These are phyloP conservation scores for Lypha dubia DNA, from an alignment of 2,888 invertebrate species.

Conservation along the genomic window DNA sequence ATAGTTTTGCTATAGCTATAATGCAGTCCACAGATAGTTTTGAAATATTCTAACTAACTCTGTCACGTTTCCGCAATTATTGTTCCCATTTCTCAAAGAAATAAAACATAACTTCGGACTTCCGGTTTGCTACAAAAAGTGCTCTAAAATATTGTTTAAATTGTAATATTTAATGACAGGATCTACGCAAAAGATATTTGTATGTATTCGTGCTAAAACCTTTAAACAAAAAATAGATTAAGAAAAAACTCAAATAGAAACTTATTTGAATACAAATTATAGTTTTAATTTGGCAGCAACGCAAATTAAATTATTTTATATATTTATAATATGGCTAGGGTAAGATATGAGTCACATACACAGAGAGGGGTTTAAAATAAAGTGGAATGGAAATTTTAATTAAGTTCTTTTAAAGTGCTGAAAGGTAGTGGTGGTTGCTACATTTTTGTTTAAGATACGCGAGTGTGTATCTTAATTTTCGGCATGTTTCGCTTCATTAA, in stretches of 20 bases:
- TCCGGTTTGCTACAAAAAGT: background rate
- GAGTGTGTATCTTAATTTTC: background rate
- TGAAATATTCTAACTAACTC: too few relatives aligned
- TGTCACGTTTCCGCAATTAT: too few relatives aligned
- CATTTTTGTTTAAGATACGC: background rate
- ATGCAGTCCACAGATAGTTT: too few relatives aligned
- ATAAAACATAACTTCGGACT: background rate
- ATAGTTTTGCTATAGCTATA: too few relatives aligned
- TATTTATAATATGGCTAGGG: conserved; percentile 2
- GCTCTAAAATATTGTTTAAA: background rate
- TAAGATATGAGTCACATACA: conserved; percentile 2
- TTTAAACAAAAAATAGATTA: conserved; percentile 14
- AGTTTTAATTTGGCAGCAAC: conserved; percentile 36
- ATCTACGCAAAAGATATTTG: conserved; percentile 25
- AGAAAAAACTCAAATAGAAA: conserved; percentile 8
- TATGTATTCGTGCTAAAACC: conserved; percentile 15
- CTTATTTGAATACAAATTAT: conserved; percentile 30
- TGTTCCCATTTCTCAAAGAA: background rate
- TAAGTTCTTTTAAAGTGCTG: background rate
- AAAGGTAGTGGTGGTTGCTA: background rate
- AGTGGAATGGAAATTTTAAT: background rate
- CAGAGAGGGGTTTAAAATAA: background rate
- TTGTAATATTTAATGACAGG: background rate
- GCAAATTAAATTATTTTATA: conserved; percentile 1
- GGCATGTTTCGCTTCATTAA: background rate